These are phyloP conservation scores for Anorthoa munda DNA, from an alignment of 2,888 invertebrate genomes.

Conservation along the genomic window DNA sequence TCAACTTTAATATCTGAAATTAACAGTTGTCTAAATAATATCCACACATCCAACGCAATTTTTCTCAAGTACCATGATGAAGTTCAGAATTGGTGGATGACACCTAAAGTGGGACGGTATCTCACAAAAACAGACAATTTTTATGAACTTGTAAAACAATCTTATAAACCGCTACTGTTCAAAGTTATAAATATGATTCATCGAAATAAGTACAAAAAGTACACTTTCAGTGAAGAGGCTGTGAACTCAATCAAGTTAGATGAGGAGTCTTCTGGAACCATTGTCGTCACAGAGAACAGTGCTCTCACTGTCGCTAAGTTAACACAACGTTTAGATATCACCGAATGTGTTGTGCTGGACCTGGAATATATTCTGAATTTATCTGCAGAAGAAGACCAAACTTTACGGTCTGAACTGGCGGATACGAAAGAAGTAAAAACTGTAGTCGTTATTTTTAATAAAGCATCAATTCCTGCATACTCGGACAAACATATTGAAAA, in stretches of 20 bases:
- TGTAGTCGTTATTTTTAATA: no score
- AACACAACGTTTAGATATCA: constrained; percentile 1
- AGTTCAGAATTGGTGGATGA: constrained; percentile 48
- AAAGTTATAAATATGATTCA: constrained; percentile 11
- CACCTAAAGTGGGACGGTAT: neutral
- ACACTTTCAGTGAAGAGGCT: constrained; percentile 15
- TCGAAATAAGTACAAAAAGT: constrained; percentile 4
- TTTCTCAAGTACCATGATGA: constrained; percentile 32
- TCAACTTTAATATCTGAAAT: constrained; percentile 13
- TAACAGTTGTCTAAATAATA: neutral
- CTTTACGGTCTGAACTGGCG: no score
- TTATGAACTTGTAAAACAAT: constrained; percentile 9
- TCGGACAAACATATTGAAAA: no score
- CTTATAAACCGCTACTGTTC: neutral
- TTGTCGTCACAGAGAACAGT: constrained; percentile 26
- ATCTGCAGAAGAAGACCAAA: neutral
- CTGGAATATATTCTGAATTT: constrained; percentile 23
- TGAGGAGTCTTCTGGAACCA: neutral
- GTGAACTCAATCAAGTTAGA: constrained; percentile 12
- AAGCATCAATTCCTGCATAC: no score
- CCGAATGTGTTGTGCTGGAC: constrained; percentile 13
- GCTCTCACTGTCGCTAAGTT: constrained; percentile 29
- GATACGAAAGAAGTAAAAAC: no score
- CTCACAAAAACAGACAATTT: constrained; percentile 10
- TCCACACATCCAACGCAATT: constrained; percentile 3